Evolutionary conservation across 1,140 invertebrate species (phyloP).

Genomic region (Anastrepha obliqua): DNA sequence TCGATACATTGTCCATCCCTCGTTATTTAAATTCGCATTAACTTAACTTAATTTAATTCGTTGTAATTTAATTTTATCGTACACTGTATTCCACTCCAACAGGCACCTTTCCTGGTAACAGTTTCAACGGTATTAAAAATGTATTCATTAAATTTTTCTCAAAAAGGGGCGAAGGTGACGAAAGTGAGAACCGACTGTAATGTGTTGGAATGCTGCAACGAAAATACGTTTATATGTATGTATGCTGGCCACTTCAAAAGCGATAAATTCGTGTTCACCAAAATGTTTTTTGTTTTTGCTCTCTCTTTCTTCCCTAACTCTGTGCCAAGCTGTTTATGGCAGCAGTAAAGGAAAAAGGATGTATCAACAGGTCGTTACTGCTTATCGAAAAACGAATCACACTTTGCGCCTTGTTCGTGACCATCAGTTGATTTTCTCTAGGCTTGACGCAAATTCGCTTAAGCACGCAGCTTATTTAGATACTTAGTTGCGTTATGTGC

Average conservation of each 20-base stretch:
- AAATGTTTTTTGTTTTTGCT: not conserved
- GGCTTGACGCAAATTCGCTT: not conserved
- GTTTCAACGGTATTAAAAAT: not conserved
- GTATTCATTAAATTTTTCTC: not conserved
- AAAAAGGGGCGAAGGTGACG: not conserved
- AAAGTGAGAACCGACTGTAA: not conserved
- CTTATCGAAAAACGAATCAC: not conserved
- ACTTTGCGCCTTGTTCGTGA: not conserved
- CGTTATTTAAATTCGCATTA: conserved; percentile 36
- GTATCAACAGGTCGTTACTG: conserved; percentile 9
- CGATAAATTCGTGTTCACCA: not conserved
- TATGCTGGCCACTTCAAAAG: not conserved
- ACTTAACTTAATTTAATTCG: conserved; percentile 44
- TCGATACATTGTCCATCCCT: not conserved
- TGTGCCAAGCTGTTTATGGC: not conserved
- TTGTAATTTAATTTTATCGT: conserved; percentile 28
- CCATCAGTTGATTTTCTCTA: not conserved
- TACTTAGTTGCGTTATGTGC: not conserved
- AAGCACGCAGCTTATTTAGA: not conserved
- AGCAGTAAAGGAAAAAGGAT: not conserved
- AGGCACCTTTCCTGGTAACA: not conserved
- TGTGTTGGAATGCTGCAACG: not conserved
- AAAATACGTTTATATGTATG: not conserved
- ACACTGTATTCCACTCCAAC: not conserved
- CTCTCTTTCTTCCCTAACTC: not conserved